phyloP scores from a whole-genome alignment of 2,797 vertebrate species.

The Nasua narica region DNA sequence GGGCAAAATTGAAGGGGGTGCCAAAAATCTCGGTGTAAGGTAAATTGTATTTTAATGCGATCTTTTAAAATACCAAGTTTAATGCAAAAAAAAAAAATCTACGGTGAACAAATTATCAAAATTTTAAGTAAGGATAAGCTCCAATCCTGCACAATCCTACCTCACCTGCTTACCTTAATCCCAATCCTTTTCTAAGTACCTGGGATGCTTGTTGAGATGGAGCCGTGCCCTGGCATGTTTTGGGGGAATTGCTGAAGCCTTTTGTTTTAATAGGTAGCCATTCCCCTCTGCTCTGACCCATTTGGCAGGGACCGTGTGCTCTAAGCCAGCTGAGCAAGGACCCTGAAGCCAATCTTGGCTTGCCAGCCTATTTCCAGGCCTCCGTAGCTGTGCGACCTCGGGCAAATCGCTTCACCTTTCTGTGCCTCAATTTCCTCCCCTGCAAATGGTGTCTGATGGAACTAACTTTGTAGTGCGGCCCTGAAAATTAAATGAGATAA shows the following conservation, averaged over 20 bases:
- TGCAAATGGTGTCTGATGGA: background rate
- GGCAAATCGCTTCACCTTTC: background rate
- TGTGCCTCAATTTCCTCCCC: background rate
- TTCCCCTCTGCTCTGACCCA: background rate
- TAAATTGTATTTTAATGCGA: background rate
- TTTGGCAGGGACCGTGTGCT: fast-evolving
- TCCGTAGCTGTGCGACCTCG: background rate
- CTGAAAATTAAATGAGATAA: background rate
- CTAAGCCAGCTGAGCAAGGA: fast-evolving
- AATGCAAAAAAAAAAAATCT: background rate
- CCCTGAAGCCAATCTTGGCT: background rate
- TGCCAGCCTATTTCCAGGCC: background rate
- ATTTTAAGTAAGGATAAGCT: background rate
- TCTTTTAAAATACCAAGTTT: background rate
- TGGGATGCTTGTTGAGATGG: too few species aligned
- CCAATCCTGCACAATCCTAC: fast-evolving
- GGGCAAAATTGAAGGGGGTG: background rate
- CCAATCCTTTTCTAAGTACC: fast-evolving
- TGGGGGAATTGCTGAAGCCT: background rate
- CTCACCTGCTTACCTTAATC: background rate
- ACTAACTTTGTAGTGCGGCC: background rate
- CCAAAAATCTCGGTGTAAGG: background rate
- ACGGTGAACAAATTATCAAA: background rate
- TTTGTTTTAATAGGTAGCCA: background rate
- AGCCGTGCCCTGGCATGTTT: background rate